Base-by-base conservation (phyloP, 2,113 vertebrate genomes). In the Felis chaus region DNA sequence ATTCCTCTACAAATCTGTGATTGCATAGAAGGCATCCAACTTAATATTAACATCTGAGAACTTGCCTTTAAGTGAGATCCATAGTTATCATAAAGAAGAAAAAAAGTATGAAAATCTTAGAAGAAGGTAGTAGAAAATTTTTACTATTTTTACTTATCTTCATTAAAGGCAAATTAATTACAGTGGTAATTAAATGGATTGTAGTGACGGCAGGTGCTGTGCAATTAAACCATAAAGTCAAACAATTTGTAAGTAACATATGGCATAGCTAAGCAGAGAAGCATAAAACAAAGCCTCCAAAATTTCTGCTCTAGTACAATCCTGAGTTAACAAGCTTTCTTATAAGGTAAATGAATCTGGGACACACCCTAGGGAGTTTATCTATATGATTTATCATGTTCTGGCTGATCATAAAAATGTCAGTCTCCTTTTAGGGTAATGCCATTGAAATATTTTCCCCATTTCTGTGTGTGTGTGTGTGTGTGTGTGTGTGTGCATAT, bases 81-180 rank as follows among this genome's bases (percentile, higher is more conserved):
- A 39, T 27, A 83, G 68, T 63, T 90, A 65, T 25, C 39, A 80
- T 27, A 68, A 85, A 84, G 33, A 19, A 81, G 33, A 68, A 68
- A 71, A 53, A 63, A 76, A 68, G 45, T 14, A 4, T 96, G 33
- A 55, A 57, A 79, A 95, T 81, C 31, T 73, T 84, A 19, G 65
- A 89, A 71, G 21, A 90, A 66, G 19, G 12, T 29, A 83, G 14
- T 69, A 90, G 31, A 84, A 92, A 96, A 29, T 86, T 45, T 45
- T 45, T 45, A 45, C 45, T 95, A 68, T 82, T 95, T 97, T 96
- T 96, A 66, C 29, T 53, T 48, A 39, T 66, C 29, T 73, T 55
- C 90, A 79, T 92, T 94, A 94, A 84, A 63, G n/a, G 6, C 18
- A 87, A 87, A 97, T 94, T 95, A 95, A 97, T 96, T 87, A 85